Conservation (phyloP, 2,888 invertebrate genomes). For the Spodoptera littoralis region DNA sequence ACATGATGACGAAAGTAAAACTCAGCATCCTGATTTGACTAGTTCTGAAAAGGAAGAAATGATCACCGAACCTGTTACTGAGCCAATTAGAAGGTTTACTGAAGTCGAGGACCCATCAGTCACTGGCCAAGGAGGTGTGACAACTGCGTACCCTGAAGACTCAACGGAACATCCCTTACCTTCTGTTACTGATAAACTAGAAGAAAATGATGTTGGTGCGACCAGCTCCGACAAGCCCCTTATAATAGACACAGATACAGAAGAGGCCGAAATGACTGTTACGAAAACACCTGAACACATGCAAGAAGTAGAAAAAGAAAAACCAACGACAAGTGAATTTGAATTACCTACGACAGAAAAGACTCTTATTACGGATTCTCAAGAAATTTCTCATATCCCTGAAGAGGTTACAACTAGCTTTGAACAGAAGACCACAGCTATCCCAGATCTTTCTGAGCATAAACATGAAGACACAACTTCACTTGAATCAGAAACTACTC, state of each 20-base stretch:
- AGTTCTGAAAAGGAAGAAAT: constrained; percentile 29
- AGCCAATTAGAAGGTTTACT: constrained; percentile 36
- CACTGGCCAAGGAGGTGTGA: constrained; percentile 29
- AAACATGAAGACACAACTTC: constrained; percentile 19
- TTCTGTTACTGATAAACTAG: constrained; percentile 24
- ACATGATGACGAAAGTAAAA: constrained; percentile 11
- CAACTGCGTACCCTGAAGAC: constrained; percentile 37
- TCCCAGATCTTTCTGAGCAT: constrained; percentile 23
- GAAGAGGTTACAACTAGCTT: constrained; percentile 18
- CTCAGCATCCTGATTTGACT: constrained; percentile 15
- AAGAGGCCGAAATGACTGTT: constrained; percentile 28
- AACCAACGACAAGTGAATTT: constrained; percentile 1
- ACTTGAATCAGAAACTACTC: constrained; percentile 25
- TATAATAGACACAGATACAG: constrained; percentile 28
- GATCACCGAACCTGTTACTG: constrained; percentile 38
- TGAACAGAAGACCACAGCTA: constrained; percentile 35
- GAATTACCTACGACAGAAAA: constrained; percentile 29
- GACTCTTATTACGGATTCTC: constrained; percentile 22
- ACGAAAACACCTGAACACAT: constrained; percentile 20
- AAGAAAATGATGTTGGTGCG: constrained; percentile 17
- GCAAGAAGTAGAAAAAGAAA: constrained; percentile 26
- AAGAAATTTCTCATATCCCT: constrained; percentile 15
- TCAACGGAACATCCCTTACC: constrained; percentile 32
- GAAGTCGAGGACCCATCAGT: constrained; percentile 42
- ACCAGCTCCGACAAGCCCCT: constrained; percentile 35